These are phyloP conservation scores for Corythornis cristatus DNA, from an alignment of 2,113 vertebrate species.

Conservation along the genomic window DNA sequence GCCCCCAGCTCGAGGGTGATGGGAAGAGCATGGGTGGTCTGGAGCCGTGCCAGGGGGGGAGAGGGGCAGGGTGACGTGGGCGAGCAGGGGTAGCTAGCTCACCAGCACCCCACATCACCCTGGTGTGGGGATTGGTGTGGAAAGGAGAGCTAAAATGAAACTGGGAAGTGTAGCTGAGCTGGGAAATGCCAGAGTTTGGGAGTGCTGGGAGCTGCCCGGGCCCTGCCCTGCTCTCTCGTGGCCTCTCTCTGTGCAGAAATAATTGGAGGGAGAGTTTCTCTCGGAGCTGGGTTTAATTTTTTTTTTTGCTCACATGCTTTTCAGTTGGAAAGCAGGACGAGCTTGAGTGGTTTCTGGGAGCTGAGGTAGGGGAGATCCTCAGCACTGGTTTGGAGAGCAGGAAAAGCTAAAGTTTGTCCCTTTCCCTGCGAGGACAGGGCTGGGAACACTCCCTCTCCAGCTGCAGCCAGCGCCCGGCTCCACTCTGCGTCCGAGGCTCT, in stretches of 20 bases:
- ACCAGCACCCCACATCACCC: neutral
- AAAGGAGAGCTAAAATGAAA: accelerated
- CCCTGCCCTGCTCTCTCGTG: neutral
- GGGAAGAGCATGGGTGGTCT: neutral
- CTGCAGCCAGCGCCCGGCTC: neutral
- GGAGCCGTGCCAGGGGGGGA: neutral
- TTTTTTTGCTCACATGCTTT: neutral
- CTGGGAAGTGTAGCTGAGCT: neutral
- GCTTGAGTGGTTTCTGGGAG: neutral
- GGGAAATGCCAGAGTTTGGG: neutral
- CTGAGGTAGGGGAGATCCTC: neutral
- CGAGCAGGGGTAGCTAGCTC: accelerated
- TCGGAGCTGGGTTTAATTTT: neutral
- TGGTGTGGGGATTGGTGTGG: accelerated
- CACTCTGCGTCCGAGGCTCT: accelerated
- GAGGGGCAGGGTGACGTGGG: neutral
- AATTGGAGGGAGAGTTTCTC: slow-evolving; percentile 4
- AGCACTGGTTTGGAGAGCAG: neutral
- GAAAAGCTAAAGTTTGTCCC: neutral
- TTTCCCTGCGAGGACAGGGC: neutral
- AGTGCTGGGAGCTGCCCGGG: neutral
- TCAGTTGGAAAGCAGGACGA: neutral
- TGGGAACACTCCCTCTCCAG: neutral
- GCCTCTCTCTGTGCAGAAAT: neutral
- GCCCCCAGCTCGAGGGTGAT: neutral